A percentile compares a stretch with the other conserved stretches of the same genome.
Conservation (phyloP, 2,113 vertebrate genomes). For the Callopanchax toddi region DNA sequence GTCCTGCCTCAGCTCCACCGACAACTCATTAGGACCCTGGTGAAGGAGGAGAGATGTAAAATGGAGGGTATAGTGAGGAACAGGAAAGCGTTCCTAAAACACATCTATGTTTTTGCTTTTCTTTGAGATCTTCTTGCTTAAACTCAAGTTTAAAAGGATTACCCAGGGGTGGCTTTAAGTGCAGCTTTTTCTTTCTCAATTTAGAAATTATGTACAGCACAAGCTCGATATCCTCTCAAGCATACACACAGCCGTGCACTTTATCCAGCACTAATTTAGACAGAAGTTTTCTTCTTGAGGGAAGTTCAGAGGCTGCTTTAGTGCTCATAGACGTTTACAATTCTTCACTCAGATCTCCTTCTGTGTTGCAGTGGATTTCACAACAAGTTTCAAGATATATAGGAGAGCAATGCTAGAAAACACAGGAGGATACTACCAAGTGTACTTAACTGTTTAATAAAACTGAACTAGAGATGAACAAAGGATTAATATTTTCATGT, state of each 20-base stretch:
- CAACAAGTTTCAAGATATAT: no score
- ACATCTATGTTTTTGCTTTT: slow-evolving; percentile 42
- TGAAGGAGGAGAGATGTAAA: slow-evolving; percentile 39
- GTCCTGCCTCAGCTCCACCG: slow-evolving; percentile 73
- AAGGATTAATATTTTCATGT: no score
- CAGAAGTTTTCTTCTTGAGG: slow-evolving; percentile 14
- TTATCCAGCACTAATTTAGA: slow-evolving; percentile 2
- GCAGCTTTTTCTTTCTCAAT: slow-evolving; percentile 36
- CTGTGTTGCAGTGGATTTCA: not conserved
- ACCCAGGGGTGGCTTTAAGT: slow-evolving; percentile 44
- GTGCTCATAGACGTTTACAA: not conserved
- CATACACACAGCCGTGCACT: slow-evolving; percentile 6
- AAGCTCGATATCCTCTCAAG: slow-evolving; percentile 11
- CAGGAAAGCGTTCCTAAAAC: slow-evolving; percentile 46
- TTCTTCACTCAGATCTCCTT: not conserved
- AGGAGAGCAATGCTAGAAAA: not conserved
- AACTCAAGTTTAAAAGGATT: slow-evolving; percentile 43
- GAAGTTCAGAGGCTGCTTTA: not conserved
- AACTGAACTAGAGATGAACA: no score
- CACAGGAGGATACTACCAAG: not conserved
- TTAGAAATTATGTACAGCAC: slow-evolving; percentile 34
- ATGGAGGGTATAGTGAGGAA: slow-evolving; percentile 21
- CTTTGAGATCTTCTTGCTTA: slow-evolving; percentile 49
- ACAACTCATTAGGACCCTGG: slow-evolving; percentile 77
- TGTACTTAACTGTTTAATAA: not conserved